phyloP scores from a whole-genome alignment of 2,888 invertebrate species.

The Drosophila mettleri region DNA sequence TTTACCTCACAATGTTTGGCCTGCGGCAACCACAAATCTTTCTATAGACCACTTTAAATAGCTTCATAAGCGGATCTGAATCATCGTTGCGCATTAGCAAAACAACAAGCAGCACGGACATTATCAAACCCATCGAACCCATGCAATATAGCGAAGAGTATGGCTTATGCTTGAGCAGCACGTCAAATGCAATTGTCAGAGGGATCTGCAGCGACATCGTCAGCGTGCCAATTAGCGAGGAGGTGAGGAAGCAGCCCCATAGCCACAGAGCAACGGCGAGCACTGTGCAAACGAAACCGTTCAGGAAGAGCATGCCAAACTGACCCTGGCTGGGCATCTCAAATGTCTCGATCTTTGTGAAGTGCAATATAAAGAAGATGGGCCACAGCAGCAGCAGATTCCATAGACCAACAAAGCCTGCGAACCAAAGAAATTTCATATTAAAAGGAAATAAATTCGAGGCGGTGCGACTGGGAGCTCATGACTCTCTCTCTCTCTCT shows the following conservation, averaged over 20 bases:
- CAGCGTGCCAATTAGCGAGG: slow-evolving; percentile 94
- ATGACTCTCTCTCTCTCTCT: no score
- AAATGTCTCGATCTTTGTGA: slow-evolving; percentile 92
- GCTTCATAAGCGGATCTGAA: slow-evolving; percentile 90
- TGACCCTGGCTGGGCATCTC: slow-evolving; percentile 93
- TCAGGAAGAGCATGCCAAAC: slow-evolving; percentile 91
- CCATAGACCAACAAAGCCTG: slow-evolving; percentile 97
- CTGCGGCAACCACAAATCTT: slow-evolving; percentile 82
- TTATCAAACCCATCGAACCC: slow-evolving; percentile 91
- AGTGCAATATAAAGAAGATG: slow-evolving; percentile 94
- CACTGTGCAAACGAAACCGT: slow-evolving; percentile 96
- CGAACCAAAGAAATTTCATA: neutral
- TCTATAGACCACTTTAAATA: slow-evolving; percentile 84
- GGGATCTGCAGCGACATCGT: slow-evolving; percentile 95
- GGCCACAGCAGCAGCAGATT: slow-evolving; percentile 96
- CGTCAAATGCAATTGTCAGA: slow-evolving; percentile 94
- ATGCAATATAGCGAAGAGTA: slow-evolving; percentile 90
- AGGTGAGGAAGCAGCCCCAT: slow-evolving; percentile 97
- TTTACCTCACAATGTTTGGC: slow-evolving; percentile 83
- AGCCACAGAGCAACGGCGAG: slow-evolving; percentile 96
- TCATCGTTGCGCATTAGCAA: slow-evolving; percentile 92
- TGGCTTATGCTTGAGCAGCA: slow-evolving; percentile 89
- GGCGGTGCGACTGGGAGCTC: neutral
- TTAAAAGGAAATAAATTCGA: neutral
- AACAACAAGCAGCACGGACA: slow-evolving; percentile 86